These are phyloP conservation scores for Diadumene lineata DNA, from an alignment of 92 coral and sea anemone species.

Conservation along the genomic window DNA sequence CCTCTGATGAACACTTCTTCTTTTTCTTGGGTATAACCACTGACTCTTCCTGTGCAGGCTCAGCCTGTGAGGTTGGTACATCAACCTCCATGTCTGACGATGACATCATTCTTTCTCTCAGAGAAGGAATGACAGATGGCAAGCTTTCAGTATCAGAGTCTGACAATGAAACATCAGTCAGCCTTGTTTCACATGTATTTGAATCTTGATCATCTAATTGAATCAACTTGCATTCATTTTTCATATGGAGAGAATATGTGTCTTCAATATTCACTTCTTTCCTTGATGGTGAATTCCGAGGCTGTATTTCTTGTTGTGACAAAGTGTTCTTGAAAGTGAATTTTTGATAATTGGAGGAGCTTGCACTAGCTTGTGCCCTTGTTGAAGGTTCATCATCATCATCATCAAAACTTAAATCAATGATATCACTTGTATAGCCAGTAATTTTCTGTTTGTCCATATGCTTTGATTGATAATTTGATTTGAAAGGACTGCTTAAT, in stretches of 20 bases:
- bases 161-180: conserved; percentile 30
- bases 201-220: conserved; percentile 10
- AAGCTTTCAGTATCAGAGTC: conserved; percentile 40
- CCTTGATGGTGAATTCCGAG: background rate
- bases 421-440: conserved; percentile 37
- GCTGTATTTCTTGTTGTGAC: too few relatives aligned
- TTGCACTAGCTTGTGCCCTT: background rate
- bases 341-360: background rate
- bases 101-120: background rate
- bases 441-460: background rate
- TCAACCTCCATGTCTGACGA: background rate
- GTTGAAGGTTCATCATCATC: conserved; percentile 36
- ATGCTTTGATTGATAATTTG: background rate
- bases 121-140: background rate
- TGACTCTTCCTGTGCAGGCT: background rate
- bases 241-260: too few relatives aligned
- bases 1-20: conserved; percentile 31
- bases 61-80: background rate
- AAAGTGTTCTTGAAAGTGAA: too few relatives aligned
- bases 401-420: conserved; percentile 62
- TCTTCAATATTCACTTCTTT: background rate
- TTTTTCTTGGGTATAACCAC: conserved; percentile 13
- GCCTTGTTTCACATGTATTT: conserved; percentile 27
- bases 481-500: background rate
- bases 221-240: too few relatives aligned